phyloP scores from a whole-genome alignment of 2,113 vertebrate species.

The Fregata magnificens region DNA sequence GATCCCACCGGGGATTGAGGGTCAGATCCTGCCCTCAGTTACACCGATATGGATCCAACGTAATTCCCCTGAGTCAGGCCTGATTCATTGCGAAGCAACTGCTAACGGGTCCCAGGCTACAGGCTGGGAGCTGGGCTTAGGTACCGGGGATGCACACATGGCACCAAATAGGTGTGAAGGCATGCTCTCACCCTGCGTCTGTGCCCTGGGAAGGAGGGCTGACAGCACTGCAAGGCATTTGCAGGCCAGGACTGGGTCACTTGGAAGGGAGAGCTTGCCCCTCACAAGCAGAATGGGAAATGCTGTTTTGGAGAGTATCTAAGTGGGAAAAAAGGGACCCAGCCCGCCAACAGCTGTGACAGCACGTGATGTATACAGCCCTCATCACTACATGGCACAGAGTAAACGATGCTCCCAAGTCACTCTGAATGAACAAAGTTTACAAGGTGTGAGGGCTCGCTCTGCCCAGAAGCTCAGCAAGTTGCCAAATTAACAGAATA shows the following conservation, averaged over 20 bases:
- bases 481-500: background rate
- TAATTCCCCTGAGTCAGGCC: background rate
- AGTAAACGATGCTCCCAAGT: background rate
- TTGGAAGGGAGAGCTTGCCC: background rate
- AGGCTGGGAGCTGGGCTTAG: background rate
- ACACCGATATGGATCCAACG: rapidly evolving
- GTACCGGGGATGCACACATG: rapidly evolving
- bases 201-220: background rate
- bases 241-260: background rate
- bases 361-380: background rate
- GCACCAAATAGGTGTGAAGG: background rate
- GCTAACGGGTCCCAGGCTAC: background rate
- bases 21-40: background rate
- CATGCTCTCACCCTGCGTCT: background rate
- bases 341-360: background rate
- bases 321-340: background rate
- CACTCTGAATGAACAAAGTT: background rate
- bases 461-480: background rate
- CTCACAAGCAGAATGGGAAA: background rate
- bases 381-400: rapidly evolving
- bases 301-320: background rate
- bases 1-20: background rate
- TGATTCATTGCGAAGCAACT: background rate
- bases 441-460: rapidly evolving
- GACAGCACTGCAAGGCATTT: background rate